A percentile compares a stretch with the other conserved stretches of the same genome.
Evolutionary conservation across 2,113 vertebrate species (phyloP).

Genomic region (Cardinalis cardinalis): DNA sequence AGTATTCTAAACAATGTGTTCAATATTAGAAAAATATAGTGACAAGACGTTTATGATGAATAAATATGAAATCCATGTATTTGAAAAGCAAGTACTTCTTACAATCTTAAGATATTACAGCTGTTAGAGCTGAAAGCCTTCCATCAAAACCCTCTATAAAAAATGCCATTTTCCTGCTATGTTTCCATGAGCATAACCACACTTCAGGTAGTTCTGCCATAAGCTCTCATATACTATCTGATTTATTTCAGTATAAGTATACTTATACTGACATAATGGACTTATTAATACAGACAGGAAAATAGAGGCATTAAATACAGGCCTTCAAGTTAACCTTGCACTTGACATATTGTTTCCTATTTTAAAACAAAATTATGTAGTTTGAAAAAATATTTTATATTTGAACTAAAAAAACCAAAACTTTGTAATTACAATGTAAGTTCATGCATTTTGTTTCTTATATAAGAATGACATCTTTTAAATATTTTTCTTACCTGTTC

Average conservation of each 20-base stretch:
- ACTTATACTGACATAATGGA: background rate
- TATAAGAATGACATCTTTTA: background rate
- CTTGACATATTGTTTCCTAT: background rate
- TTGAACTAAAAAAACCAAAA: background rate
- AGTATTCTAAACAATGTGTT: background rate
- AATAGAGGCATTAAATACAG: background rate
- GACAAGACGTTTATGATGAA: background rate
- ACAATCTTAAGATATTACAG: background rate
- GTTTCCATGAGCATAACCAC: background rate
- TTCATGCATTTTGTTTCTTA: background rate
- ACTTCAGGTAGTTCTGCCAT: background rate
- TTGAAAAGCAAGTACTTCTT: background rate
- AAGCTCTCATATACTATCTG: background rate
- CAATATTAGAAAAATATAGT: background rate
- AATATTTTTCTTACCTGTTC: constrained; percentile 83
- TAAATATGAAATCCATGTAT: background rate
- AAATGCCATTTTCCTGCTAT: background rate
- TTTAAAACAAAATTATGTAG: background rate
- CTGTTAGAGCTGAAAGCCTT: background rate
- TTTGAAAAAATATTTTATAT: background rate
- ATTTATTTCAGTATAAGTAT: background rate
- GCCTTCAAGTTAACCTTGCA: background rate
- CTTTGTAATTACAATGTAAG: background rate
- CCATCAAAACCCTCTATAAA: background rate
- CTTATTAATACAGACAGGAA: background rate